A percentile compares a stretch with the other conserved stretches of the same genome.
These are phyloP conservation scores for Diphyllodes magnificus DNA, from an alignment of 2,113 vertebrate genomes.

Conservation along the genomic window DNA sequence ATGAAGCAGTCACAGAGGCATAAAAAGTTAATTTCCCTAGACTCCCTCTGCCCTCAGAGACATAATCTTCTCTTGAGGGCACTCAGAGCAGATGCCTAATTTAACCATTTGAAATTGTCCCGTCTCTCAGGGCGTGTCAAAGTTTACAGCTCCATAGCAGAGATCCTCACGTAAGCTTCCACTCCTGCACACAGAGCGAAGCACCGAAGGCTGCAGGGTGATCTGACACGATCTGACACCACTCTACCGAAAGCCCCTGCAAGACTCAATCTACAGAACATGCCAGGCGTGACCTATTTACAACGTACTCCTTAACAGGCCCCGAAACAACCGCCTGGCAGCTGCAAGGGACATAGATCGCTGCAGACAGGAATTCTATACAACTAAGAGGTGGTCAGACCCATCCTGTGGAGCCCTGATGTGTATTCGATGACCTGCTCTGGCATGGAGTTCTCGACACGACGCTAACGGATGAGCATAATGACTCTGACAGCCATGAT, in stretches of 20 bases:
- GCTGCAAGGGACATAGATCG: neutral
- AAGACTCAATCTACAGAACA: neutral
- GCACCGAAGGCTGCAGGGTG: neutral
- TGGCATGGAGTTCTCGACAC: neutral
- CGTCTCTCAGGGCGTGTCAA: neutral
- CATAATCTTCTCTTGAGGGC: slow-evolving; percentile 9
- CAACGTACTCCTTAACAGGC: neutral
- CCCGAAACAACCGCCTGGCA: neutral
- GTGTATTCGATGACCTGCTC: neutral
- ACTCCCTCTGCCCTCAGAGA: slow-evolving; percentile 7
- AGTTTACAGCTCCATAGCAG: neutral
- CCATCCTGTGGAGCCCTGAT: neutral
- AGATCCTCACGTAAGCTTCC: neutral
- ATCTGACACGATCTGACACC: neutral
- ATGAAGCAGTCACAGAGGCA: neutral
- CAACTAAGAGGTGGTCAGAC: neutral
- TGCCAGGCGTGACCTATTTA: neutral
- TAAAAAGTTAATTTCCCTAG: slow-evolving; percentile 15
- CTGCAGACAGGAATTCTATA: neutral
- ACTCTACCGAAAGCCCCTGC: neutral
- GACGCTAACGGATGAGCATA: slow-evolving; percentile 8
- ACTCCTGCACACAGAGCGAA: neutral
- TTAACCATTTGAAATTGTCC: neutral
- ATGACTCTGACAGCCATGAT: slow-evolving; percentile 29
- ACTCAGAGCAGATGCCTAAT: slow-evolving; percentile 14